Percentiles rank a stretch among this genome's conserved stretches.
Evolutionary conservation across 2,113 vertebrate genomes (phyloP).

Genomic region (Erpornis zantholeuca): DNA sequence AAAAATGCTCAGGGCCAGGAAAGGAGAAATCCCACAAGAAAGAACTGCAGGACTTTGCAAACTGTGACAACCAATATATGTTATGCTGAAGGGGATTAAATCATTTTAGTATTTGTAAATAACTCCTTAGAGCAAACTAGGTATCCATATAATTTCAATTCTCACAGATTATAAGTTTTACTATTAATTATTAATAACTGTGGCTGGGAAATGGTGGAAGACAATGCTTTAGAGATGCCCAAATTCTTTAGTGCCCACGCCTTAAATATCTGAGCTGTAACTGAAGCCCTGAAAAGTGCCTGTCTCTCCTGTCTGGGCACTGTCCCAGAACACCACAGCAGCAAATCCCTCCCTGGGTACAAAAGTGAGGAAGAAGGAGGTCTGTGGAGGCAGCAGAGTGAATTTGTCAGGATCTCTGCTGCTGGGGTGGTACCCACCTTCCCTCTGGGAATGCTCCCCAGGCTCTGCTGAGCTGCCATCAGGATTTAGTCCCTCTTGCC

Average conservation of each 20-base stretch:
- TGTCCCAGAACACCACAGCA: not conserved
- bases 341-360: not conserved
- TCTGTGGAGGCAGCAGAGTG: not conserved
- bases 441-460: not conserved
- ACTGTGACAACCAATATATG: not conserved
- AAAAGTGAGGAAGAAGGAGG: not conserved
- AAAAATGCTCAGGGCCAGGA: not conserved
- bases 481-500: not conserved
- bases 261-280: not conserved
- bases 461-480: not conserved
- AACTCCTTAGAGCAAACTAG: not conserved
- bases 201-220: not conserved
- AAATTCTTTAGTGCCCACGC: not conserved
- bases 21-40: not conserved
- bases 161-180: not conserved
- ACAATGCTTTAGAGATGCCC: not conserved
- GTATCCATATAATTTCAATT: not conserved
- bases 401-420: not conserved
- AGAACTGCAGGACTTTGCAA: not conserved
- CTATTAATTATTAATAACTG: not conserved
- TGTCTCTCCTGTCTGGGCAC: accelerated
- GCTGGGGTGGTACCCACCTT: not conserved
- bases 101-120: not conserved
- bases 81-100: not conserved
- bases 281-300: not conserved